Conservation (phyloP, 2,888 invertebrate genomes). For the Eurytoma californica region DNA sequence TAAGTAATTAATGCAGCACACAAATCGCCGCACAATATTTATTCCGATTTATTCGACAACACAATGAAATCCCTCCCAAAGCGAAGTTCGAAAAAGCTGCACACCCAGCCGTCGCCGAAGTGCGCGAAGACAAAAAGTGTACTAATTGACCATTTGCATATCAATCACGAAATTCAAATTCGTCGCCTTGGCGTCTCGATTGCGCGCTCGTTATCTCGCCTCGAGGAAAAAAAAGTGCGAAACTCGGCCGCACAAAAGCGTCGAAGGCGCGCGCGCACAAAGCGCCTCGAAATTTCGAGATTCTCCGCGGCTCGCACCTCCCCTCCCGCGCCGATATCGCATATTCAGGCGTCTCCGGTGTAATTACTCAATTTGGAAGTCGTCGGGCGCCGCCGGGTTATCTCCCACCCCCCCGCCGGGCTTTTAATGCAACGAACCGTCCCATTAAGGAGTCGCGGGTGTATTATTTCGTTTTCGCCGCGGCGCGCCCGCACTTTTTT, state of each 20-base stretch:
- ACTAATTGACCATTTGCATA: too few species aligned
- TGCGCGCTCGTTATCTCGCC: conserved; percentile 18
- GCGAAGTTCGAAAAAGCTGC: too few species aligned
- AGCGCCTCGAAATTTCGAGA: conserved; percentile 21
- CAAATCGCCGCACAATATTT: too few species aligned
- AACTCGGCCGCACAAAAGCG: conserved; percentile 2
- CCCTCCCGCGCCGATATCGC: conserved; percentile 35
- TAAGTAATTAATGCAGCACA: too few species aligned
- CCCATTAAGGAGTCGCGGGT: conserved; percentile 47
- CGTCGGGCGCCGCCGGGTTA: conserved; percentile 26
- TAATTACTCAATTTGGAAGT: conserved; percentile 57
- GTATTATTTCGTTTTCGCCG: conserved; percentile 52
- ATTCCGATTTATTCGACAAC: too few species aligned
- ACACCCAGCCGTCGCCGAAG: too few species aligned
- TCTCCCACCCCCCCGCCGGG: conserved; percentile 22
- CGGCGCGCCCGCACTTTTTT: neutral
- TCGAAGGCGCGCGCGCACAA: neutral
- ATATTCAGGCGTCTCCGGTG: conserved; percentile 34
- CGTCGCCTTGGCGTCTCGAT: too few species aligned
- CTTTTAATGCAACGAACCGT: conserved; percentile 55
- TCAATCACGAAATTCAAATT: conserved; percentile 3
- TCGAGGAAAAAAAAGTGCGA: neutral
- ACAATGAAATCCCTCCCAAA: too few species aligned
- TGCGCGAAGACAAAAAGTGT: too few species aligned
- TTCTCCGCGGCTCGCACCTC: neutral